Conservation (phyloP, 2,113 vertebrate genomes). For the Brienomyrus longianalis region DNA sequence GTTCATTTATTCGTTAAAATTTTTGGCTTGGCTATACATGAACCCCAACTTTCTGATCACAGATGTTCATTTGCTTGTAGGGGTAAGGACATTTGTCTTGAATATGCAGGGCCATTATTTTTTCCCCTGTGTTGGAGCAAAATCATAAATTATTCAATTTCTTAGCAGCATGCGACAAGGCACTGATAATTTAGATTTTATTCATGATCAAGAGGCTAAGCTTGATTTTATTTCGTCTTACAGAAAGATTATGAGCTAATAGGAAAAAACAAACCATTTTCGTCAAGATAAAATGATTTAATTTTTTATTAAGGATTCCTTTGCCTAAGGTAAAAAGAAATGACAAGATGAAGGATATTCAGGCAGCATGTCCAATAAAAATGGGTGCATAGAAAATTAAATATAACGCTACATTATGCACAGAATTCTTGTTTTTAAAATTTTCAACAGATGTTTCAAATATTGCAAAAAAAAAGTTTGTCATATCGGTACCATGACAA, state of each 20-base stretch:
- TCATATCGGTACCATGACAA: not conserved
- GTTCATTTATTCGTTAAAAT: not conserved
- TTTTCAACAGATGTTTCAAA: not conserved
- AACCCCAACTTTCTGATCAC: not conserved
- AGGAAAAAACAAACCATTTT: conserved; percentile 22
- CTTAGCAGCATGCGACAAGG: conserved; percentile 37
- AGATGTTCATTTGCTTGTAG: conserved; percentile 15
- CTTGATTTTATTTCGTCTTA: conserved; percentile 44
- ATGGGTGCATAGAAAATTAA: not conserved
- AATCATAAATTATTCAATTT: conserved; percentile 59
- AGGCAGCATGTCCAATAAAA: not conserved
- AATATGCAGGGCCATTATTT: conserved; percentile 37
- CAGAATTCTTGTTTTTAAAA: not conserved
- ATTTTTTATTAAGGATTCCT: not conserved
- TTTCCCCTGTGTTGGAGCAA: conserved; percentile 46
- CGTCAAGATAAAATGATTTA: not conserved
- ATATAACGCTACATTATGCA: not conserved
- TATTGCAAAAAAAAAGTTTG: not conserved
- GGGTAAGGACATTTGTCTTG: conserved; percentile 20
- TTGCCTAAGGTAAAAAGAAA: not conserved
- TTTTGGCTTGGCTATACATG: not conserved
- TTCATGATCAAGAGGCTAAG: conserved; percentile 59
- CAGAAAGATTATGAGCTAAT: conserved; percentile 27
- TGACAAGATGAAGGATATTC: not conserved
- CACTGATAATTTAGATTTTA: conserved; percentile 53